Conservation (phyloP, 2,113 vertebrate genomes). For the Nannobrachium achirus region DNA sequence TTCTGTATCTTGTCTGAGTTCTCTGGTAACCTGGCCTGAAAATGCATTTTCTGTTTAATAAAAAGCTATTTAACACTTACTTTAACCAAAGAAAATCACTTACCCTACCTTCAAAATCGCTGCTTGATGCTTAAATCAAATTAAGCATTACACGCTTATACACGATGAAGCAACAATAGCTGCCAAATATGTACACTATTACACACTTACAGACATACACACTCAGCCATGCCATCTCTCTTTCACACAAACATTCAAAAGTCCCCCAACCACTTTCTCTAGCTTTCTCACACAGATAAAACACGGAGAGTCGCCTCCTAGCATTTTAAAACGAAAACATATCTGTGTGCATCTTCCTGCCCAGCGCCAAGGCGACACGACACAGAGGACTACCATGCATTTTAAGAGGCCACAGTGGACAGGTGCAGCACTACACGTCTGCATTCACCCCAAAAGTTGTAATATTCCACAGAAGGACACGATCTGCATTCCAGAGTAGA, state of each 20-base stretch:
- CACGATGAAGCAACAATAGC: too few relatives aligned
- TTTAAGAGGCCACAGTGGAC: slow-evolving; percentile 34
- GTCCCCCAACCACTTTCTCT: slow-evolving; percentile 13
- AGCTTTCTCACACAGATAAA: slow-evolving; percentile 5
- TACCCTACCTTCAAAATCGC: too few relatives aligned
- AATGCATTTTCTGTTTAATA: too few relatives aligned
- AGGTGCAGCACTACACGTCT: slow-evolving; percentile 24
- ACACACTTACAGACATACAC: slow-evolving; percentile 1
- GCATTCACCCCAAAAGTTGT: slow-evolving; percentile 11
- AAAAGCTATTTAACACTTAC: too few relatives aligned
- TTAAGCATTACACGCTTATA: too few relatives aligned
- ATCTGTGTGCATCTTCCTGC: slow-evolving; percentile 22
- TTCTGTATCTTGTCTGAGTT: too few relatives aligned
- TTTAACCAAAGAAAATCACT: too few relatives aligned
- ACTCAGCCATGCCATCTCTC: too few relatives aligned
- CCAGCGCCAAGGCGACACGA: slow-evolving; percentile 16
- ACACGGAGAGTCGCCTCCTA: not conserved
- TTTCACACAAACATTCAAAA: slow-evolving; percentile 19
- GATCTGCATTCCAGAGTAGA: slow-evolving; percentile 7
- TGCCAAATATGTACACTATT: too few relatives aligned
- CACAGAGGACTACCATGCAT: slow-evolving; percentile 33
- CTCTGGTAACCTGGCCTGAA: too few relatives aligned
- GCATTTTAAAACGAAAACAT: slow-evolving; percentile 44
- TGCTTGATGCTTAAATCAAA: too few relatives aligned
- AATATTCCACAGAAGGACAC: not conserved